These are phyloP conservation scores for Drusus annulatus DNA, from an alignment of 1,140 invertebrate species.

Conservation along the genomic window DNA sequence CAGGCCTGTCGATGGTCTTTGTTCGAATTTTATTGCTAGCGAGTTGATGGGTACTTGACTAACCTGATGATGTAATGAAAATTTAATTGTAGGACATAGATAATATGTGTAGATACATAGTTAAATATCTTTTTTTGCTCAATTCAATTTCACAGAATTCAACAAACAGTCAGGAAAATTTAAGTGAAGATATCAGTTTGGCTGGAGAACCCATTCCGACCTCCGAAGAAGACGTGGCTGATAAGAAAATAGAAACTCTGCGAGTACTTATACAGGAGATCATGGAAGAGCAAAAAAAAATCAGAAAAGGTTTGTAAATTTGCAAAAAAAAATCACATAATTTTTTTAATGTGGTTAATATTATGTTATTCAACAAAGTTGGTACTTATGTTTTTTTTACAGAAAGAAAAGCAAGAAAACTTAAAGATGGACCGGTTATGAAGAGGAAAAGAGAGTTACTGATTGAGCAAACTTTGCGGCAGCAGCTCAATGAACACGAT, in stretches of 20 bases:
- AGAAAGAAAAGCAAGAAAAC: slow-evolving; percentile 29
- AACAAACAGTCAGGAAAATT: not conserved
- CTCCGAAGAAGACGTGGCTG: slow-evolving; percentile 46
- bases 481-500: slow-evolving; percentile 72
- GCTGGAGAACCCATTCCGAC: slow-evolving; percentile 25
- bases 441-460: slow-evolving; percentile 46
- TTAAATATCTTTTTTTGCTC: too few relatives aligned
- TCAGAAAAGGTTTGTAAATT: slow-evolving; percentile 42
- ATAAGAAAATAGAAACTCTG: slow-evolving; percentile 48
- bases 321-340: too few relatives aligned
- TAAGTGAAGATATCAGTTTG: slow-evolving; percentile 13
- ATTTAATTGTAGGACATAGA: too few relatives aligned
- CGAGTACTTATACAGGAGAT: slow-evolving; percentile 45
- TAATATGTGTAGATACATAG: too few relatives aligned
- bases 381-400: too few relatives aligned
- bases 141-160: too few relatives aligned
- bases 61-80: too few relatives aligned
- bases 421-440: slow-evolving; percentile 31
- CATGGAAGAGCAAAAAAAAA: slow-evolving; percentile 47
- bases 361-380: too few relatives aligned
- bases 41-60: too few relatives aligned
- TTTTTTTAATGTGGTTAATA: too few relatives aligned
- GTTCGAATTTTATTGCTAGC: too few relatives aligned
- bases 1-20: too few relatives aligned
- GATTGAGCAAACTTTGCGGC: slow-evolving; percentile 59